These are phyloP conservation scores for Pherbina coryleti DNA, from an alignment of 2,888 invertebrate species.

Conservation along the genomic window DNA sequence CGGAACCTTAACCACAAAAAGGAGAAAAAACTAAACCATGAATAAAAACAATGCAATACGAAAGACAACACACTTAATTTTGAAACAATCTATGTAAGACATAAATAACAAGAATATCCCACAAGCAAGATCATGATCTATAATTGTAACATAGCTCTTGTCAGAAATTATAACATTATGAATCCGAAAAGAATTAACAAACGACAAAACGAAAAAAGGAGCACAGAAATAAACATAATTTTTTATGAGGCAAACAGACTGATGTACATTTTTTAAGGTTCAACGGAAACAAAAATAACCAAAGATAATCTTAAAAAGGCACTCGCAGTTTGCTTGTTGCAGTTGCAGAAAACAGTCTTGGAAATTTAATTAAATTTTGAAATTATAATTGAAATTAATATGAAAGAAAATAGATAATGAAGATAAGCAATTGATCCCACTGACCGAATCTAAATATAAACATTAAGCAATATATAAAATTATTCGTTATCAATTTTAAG, in stretches of 20 bases:
- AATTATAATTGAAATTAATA: too few species aligned
- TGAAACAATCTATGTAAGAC: neutral
- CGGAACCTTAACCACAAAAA: neutral
- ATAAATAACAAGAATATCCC: neutral
- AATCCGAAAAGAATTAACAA: neutral
- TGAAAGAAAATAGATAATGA: too few species aligned
- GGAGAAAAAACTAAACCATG: neutral
- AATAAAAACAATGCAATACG: neutral
- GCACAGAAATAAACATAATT: neutral
- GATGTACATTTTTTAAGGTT: neutral
- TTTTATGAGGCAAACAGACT: neutral
- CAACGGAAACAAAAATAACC: neutral
- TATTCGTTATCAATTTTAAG: too few species aligned
- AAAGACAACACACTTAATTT: neutral
- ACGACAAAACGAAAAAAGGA: neutral
- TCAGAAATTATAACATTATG: constrained; percentile 4
- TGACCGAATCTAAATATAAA: too few species aligned
- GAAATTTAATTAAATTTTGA: too few species aligned
- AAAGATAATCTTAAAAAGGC: neutral
- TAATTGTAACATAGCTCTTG: constrained; percentile 33
- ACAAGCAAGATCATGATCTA: constrained; percentile 18
- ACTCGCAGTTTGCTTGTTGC: neutral
- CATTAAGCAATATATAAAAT: too few species aligned
- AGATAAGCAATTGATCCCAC: too few species aligned
- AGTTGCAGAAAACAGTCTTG: neutral